A percentile compares a stretch with the other conserved stretches of the same genome.
Evolutionary conservation across 1,140 invertebrate species (phyloP).

Genomic region (Philopotamus ludificatus): DNA sequence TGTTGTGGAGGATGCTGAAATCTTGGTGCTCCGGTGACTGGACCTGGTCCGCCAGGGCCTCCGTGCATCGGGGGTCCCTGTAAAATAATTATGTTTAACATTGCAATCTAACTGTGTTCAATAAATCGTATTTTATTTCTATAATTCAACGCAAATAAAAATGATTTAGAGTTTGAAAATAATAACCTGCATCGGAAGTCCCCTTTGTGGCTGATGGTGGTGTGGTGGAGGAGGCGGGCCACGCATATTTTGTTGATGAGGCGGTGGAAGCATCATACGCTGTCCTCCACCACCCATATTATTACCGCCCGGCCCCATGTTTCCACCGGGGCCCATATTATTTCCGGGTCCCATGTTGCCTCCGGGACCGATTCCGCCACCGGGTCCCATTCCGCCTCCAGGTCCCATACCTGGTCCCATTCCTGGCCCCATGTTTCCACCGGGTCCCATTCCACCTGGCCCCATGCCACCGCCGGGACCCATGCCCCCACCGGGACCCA

Average conservation of each 20-base stretch:
- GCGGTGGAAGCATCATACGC: conserved; percentile 44
- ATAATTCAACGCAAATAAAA: too few species aligned
- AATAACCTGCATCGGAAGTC: conserved; percentile 38
- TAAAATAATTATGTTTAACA: neutral
- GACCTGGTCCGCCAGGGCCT: conserved; percentile 46
- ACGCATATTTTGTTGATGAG: conserved; percentile 41
- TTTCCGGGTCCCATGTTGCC: conserved; percentile 46
- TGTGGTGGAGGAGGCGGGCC: conserved; percentile 53
- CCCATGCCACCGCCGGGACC: conserved; percentile 35
- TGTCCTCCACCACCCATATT: conserved; percentile 52
- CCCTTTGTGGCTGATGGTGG: conserved; percentile 47
- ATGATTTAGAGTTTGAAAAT: neutral
- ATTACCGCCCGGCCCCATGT: conserved; percentile 47
- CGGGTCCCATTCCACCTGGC: conserved; percentile 17
- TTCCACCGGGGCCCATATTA: conserved; percentile 46
- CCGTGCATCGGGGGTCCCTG: conserved; percentile 51
- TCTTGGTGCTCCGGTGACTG: conserved; percentile 26
- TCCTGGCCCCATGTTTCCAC: conserved; percentile 7
- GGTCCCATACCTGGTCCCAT: conserved; percentile 37
- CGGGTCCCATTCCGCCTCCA: conserved; percentile 31
- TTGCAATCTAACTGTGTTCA: neutral
- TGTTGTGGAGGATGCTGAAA: conserved; percentile 38
- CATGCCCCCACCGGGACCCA: conserved; percentile 36
- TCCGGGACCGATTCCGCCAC: conserved; percentile 29
- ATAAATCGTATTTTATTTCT: too few species aligned